phyloP scores from a whole-genome alignment of 1,140 invertebrate species.

The Eriosoma lanigerum region DNA sequence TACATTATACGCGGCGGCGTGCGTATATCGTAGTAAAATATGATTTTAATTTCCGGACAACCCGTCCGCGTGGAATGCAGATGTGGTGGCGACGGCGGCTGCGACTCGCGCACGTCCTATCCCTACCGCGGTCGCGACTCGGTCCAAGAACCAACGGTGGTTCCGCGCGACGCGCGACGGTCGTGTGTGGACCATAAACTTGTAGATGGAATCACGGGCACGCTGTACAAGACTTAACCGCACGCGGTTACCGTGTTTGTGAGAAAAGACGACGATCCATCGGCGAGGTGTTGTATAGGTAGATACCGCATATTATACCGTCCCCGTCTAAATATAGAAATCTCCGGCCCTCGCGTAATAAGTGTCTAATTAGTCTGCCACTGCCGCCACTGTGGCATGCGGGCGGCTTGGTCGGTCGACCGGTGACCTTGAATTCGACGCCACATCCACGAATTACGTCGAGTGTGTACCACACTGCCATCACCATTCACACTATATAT shows the following conservation, averaged over 20 bases:
- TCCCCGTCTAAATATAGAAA: neutral
- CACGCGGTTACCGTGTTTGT: neutral
- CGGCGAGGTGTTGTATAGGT: neutral
- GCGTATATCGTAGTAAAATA: slow-evolving; percentile 14
- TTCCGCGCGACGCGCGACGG: neutral
- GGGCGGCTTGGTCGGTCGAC: neutral
- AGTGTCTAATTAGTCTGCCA: slow-evolving; percentile 29
- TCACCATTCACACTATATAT: neutral
- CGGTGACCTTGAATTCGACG: slow-evolving; percentile 18
- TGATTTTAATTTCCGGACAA: slow-evolving; percentile 30
- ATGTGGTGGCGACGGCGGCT: neutral
- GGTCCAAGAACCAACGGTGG: neutral
- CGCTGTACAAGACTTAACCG: neutral
- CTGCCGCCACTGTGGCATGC: neutral
- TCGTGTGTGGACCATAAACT: too few species aligned
- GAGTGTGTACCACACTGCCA: neutral
- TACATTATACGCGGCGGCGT: neutral
- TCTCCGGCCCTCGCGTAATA: slow-evolving; percentile 5
- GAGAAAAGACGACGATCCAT: neutral
- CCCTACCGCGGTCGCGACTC: neutral
- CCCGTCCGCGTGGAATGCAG: slow-evolving; percentile 29
- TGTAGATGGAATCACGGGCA: neutral
- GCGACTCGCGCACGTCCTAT: neutral
- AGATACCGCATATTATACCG: neutral
- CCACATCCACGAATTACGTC: slow-evolving; percentile 14